Conservation (phyloP, 2,797 vertebrate genomes). For the Pantherophis alleghaniensis region DNA sequence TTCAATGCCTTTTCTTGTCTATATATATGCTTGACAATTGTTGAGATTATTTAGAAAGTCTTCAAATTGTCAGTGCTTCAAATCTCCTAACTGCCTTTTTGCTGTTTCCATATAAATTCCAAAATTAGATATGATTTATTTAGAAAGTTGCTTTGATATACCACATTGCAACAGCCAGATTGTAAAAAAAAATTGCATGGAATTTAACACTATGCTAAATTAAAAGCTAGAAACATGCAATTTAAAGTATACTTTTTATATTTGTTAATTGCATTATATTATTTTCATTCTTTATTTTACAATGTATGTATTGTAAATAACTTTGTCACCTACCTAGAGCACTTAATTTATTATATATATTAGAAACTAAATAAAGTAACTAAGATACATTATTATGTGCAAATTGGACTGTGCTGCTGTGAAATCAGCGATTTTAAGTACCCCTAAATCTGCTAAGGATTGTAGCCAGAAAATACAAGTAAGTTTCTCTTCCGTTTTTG, state of each 20-base stretch:
- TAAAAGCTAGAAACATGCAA: background rate
- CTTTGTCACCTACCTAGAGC: background rate
- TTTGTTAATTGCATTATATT: background rate
- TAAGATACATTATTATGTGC: too few relatives aligned
- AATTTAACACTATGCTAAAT: background rate
- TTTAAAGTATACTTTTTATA: background rate
- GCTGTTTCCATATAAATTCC: background rate
- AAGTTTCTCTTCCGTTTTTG: slow-evolving; percentile 17
- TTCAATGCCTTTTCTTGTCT: background rate
- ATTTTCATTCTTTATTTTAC: background rate
- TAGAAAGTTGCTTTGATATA: background rate
- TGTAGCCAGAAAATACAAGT: background rate
- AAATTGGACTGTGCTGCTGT: background rate
- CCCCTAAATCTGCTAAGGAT: background rate
- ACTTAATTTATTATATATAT: background rate
- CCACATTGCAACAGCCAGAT: background rate
- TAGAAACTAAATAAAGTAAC: background rate
- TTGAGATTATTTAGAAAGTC: background rate
- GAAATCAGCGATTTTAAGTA: background rate
- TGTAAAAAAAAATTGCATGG: background rate
- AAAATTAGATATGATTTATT: background rate
- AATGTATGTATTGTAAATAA: background rate
- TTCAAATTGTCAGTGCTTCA: background rate
- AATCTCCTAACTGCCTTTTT: too few relatives aligned
- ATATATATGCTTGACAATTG: background rate